Evolutionary conservation across 1,140 invertebrate species (phyloP).

Genomic region (Ptiloglossa arizonensis): DNA sequence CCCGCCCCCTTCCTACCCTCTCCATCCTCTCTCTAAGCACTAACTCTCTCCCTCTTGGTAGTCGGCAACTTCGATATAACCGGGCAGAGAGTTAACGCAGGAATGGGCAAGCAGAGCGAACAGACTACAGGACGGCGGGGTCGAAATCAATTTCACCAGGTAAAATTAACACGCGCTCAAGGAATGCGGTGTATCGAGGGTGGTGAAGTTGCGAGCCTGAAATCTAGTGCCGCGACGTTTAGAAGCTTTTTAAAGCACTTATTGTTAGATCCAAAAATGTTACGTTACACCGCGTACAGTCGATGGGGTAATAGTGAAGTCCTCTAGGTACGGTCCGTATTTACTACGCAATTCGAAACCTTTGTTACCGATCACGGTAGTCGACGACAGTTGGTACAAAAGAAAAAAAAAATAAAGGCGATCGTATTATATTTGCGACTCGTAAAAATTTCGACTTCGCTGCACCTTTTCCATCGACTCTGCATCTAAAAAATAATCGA

Average conservation of each 20-base stretch:
- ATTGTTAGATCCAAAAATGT: too few relatives aligned
- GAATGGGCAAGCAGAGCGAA: conserved; percentile 21
- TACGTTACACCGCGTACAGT: too few relatives aligned
- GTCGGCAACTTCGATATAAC: conserved; percentile 53
- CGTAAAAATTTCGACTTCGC: background rate
- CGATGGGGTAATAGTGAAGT: too few relatives aligned
- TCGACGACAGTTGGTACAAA: too few relatives aligned
- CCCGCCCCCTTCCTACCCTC: background rate
- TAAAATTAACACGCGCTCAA: conserved; percentile 56
- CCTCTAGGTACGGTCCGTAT: too few relatives aligned
- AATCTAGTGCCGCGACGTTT: background rate
- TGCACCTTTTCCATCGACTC: background rate
- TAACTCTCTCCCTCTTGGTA: conserved; percentile 27
- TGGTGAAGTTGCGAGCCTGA: background rate
- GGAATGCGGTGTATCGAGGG: background rate
- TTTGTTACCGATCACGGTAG: too few relatives aligned
- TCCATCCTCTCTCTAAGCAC: conserved; percentile 6
- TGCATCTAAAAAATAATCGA: background rate
- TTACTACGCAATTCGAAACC: too few relatives aligned
- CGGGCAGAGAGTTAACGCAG: conserved; percentile 43
- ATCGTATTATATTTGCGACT: too few relatives aligned
- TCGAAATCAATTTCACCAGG: conserved; percentile 66
- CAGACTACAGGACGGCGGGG: background rate
- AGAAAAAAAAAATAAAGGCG: too few relatives aligned
- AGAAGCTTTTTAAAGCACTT: too few relatives aligned